Evolutionary conservation across 2,113 vertebrate species (phyloP).

Genomic region (Falco punctatus): DNA sequence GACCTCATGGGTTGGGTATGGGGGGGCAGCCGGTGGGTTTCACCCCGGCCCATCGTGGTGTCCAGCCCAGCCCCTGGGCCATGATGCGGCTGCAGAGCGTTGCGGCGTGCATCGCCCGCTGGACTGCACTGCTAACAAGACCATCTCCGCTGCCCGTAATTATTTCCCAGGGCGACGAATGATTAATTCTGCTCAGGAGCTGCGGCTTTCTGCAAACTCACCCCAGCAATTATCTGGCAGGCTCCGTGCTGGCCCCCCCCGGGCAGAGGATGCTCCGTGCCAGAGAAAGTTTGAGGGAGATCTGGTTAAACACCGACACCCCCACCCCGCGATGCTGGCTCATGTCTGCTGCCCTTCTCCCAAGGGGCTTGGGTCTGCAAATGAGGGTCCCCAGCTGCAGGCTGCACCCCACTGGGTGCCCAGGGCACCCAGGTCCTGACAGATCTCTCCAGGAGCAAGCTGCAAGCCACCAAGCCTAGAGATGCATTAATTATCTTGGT

Average conservation of each 20-base stretch:
- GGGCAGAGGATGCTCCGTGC: not conserved
- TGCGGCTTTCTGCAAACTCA: constrained; percentile 46
- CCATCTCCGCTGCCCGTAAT: not conserved
- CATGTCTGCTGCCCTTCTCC: not conserved
- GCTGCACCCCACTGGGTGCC: not conserved
- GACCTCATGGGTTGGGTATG: not conserved
- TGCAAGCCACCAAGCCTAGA: no score
- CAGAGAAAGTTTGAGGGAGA: not conserved
- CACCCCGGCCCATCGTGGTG: not conserved
- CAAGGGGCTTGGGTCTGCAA: not conserved
- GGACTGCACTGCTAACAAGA: accelerated
- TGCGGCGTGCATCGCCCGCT: not conserved
- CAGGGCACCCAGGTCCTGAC: not conserved
- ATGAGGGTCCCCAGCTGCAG: not conserved
- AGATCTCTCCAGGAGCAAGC: not conserved
- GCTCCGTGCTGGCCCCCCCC: not conserved
- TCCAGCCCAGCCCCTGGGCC: accelerated
- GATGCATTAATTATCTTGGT: accelerated
- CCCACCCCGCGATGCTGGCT: not conserved
- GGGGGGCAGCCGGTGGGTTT: not conserved
- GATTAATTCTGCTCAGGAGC: constrained; percentile 49
- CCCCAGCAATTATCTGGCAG: not conserved
- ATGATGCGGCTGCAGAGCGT: not conserved
- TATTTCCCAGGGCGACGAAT: constrained; percentile 6
- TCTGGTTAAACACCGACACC: not conserved